Base-by-base conservation (phyloP, 2,888 invertebrate genomes). In the Abrostola tripartita region DNA sequence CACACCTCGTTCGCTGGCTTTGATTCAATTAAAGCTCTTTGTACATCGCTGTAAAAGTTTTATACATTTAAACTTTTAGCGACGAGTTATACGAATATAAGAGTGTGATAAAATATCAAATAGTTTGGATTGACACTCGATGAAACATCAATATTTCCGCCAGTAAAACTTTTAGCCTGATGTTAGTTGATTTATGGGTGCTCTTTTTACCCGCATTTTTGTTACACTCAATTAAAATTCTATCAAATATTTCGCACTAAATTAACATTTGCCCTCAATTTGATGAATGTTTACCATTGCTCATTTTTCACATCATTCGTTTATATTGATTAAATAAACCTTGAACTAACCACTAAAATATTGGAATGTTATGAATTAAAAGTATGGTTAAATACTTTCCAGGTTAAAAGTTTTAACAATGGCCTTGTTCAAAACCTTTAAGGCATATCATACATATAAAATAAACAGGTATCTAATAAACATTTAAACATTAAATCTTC, bases 21-120 rank as follows among this genome's bases (percentile, higher is more conserved):
- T 81, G 62, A 82, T 79, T 81, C 79, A 85, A 86, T 86, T 85
- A 86, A 80, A 61, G 60, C 67, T 68, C 59, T 77, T 79, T 81
- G 61, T 70, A 72, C 70, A 62, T 71, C 35, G 61, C 57, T 54
- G 49, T 49, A 54, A 56, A 71, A 65, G 51, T 60, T 65, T 8
- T 36, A 49, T 51, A 57, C 52, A 37, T 52, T 58, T 42, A 37
- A 74, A 67, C 51, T 61, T 62, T 55, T 36, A 14, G 41, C 6
- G 12, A 10, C 5, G 4, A 37, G 60, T 76, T 76, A 64, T 58
- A 14, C 36, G 42, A 40, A 56, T 58, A 55, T 56, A 51, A 55
- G 8, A 53, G 41, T 70, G 52, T 62, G 42, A 53, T 51, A 53
- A 47, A 67, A 54, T 38, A 49, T 58, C 44, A 67, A 57, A 61